phyloP scores from a whole-genome alignment of 92 coral and sea anemone species.

The Ricordea florida region DNA sequence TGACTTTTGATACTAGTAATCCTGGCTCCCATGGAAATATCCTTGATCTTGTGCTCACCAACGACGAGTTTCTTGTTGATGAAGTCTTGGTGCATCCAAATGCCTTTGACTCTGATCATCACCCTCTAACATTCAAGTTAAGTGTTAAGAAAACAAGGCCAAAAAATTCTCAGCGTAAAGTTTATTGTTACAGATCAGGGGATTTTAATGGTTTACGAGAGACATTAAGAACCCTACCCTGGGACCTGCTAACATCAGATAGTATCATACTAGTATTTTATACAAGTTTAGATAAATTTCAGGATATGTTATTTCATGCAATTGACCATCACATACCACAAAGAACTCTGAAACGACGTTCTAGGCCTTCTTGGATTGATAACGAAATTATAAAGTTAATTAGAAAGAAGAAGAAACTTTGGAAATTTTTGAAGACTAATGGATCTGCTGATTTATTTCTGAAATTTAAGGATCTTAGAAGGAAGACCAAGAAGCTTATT shows the following conservation, averaged over 20 bases:
- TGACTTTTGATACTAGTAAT: slow-evolving; percentile 5
- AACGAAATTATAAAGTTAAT: background rate
- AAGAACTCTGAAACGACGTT: background rate
- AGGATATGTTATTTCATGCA: background rate
- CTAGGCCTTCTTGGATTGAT: slow-evolving; percentile 13
- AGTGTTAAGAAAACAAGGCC: too few species aligned
- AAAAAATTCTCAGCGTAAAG: too few species aligned
- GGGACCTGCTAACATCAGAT: slow-evolving; percentile 1
- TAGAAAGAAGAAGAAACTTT: background rate
- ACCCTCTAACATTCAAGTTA: too few species aligned
- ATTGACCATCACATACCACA: background rate
- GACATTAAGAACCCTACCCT: slow-evolving; percentile 5
- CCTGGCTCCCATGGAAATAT: background rate
- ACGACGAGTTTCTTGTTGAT: background rate
- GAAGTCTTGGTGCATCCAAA: slow-evolving; percentile 6
- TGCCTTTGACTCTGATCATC: too few species aligned
- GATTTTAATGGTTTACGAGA: background rate
- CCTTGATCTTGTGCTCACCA: slow-evolving; percentile 8
- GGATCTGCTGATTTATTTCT: background rate
- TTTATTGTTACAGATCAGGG: slow-evolving; percentile 24
- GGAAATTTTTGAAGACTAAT: background rate
- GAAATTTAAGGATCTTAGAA: background rate
- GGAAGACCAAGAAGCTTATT: background rate
- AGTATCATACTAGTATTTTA: background rate
- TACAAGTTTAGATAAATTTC: background rate